These are phyloP conservation scores for Clamator glandarius DNA, from an alignment of 2,797 vertebrate genomes.

Conservation along the genomic window DNA sequence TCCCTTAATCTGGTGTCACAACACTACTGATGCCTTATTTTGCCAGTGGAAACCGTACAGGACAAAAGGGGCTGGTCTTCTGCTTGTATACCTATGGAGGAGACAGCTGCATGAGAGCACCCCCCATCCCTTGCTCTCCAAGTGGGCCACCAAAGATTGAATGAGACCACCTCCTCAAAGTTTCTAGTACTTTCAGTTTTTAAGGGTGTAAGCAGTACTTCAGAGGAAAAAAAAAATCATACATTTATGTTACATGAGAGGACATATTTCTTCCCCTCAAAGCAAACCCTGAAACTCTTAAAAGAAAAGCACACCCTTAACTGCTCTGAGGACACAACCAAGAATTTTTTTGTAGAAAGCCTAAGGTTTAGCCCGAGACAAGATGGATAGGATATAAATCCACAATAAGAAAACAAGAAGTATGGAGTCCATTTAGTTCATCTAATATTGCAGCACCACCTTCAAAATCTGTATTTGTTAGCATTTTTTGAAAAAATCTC, in stretches of 20 bases:
- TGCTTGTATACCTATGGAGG: not conserved
- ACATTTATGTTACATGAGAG: not conserved
- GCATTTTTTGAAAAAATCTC: not conserved
- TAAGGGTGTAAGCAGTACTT: not conserved
- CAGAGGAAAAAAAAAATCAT: not conserved
- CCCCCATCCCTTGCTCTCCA: not conserved
- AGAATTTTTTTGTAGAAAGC: not conserved
- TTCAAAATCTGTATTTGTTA: not conserved
- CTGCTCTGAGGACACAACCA: not conserved
- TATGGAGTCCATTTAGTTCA: not conserved
- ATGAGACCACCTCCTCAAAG: not conserved
- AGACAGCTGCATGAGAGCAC: rapidly evolving
- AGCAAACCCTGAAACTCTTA: not conserved
- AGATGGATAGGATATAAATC: not conserved
- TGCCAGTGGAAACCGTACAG: not conserved
- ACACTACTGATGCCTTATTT: not conserved
- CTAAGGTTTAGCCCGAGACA: not conserved
- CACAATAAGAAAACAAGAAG: not conserved
- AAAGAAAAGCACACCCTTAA: not conserved
- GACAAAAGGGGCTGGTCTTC: not conserved
- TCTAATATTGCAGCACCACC: not conserved
- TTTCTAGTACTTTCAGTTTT: not conserved
- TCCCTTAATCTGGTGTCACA: conserved; percentile 39
- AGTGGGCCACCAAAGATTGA: not conserved
- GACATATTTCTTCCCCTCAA: not conserved